Conservation (phyloP, 2,113 vertebrate species). For the Nesoenas mayeri region DNA sequence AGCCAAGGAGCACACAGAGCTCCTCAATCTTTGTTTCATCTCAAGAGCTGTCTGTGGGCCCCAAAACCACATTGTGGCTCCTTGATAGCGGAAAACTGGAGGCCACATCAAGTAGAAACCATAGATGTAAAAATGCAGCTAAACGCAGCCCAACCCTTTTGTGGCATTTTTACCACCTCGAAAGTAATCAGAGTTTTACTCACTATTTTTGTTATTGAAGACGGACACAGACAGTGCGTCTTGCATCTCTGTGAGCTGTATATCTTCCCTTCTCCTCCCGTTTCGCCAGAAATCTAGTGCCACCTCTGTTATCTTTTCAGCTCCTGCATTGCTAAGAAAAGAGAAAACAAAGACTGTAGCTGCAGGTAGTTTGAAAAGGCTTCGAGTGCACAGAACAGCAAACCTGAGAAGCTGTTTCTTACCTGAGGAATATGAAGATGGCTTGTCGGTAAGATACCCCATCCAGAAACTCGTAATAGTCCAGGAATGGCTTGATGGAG, state of each 20-base stretch:
- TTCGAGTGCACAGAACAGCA: background rate
- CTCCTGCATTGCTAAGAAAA: conserved; percentile 86
- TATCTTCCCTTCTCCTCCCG: conserved; percentile 83
- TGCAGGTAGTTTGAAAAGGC: background rate
- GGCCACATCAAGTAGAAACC: background rate
- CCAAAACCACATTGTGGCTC: background rate
- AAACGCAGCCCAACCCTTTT: background rate
- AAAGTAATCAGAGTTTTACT: conserved; percentile 46
- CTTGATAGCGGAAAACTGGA: background rate
- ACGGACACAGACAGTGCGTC: conserved; percentile 78
- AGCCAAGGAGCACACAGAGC: background rate
- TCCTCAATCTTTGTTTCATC: background rate
- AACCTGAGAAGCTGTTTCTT: background rate
- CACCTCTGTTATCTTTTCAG: conserved; percentile 84
- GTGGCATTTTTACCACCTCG: background rate
- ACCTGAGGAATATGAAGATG: conserved; percentile 98
- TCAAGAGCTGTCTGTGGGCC: background rate
- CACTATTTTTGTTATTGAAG: conserved; percentile 94
- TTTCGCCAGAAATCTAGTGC: conserved; percentile 88
- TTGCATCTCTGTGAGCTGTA: conserved; percentile 85
- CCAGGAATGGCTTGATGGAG: conserved; percentile 92
- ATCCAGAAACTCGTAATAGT: conserved; percentile 88
- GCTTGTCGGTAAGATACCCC: conserved; percentile 90
- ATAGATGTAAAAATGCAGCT: background rate
- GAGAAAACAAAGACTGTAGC: background rate